Percentiles rank a stretch among this genome's conserved stretches.
These are phyloP conservation scores for Cepphus grylle DNA, from an alignment of 2,113 vertebrate genomes.

Conservation along the genomic window DNA sequence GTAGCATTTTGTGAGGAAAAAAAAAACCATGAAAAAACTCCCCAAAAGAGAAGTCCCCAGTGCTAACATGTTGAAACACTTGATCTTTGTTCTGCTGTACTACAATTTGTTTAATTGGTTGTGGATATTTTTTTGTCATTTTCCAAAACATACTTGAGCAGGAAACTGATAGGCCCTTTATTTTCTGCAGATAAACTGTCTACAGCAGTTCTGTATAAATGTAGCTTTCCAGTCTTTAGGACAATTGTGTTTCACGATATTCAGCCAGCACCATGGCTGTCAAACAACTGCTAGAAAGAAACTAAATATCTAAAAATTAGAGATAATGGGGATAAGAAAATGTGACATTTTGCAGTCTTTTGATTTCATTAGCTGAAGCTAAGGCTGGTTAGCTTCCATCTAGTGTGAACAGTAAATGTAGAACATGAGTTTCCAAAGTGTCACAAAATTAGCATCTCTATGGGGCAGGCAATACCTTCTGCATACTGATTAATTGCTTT, in stretches of 20 bases:
- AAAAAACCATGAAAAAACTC: neutral
- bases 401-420: slow-evolving; percentile 79
- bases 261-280: neutral
- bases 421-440: slow-evolving; percentile 78
- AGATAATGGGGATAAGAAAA: neutral
- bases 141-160: neutral
- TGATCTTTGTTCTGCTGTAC: neutral
- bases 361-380: slow-evolving; percentile 39
- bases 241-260: neutral
- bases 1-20: neutral
- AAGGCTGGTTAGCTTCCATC: slow-evolving; percentile 72
- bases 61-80: neutral
- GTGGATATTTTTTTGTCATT: neutral
- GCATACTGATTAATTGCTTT: slow-evolving; percentile 88
- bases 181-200: neutral
- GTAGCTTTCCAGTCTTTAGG: neutral
- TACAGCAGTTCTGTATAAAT: neutral
- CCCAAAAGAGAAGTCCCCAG: neutral
- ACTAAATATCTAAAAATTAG: neutral
- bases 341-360: slow-evolving; percentile 55
- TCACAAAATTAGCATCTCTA: slow-evolving; percentile 88
- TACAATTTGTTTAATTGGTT: neutral
- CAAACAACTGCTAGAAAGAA: neutral
- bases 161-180: neutral
- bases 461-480: slow-evolving; percentile 77